phyloP scores from a whole-genome alignment of 2,797 vertebrate species.

The Graptemys geographica region DNA sequence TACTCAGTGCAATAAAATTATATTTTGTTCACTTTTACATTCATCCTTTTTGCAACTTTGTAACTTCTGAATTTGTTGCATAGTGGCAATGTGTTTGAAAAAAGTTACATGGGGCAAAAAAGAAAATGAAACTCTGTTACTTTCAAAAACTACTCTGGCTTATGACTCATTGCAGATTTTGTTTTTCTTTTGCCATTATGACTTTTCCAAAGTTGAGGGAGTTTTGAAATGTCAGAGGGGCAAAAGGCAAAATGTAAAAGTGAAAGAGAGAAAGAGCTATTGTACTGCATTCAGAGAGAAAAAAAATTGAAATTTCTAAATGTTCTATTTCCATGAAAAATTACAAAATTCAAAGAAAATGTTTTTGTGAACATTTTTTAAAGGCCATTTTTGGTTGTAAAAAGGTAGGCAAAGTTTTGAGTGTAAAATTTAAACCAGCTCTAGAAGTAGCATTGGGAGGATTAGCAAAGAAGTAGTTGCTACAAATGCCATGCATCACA shows the following conservation, averaged over 20 bases:
- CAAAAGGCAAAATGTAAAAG: conserved; percentile 9
- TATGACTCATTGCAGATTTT: neutral
- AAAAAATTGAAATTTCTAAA: neutral
- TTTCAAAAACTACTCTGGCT: neutral
- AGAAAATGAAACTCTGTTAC: neutral
- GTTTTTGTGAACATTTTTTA: neutral
- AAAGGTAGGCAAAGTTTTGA: neutral
- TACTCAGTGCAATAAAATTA: conserved; percentile 22
- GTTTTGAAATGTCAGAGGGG: too few species aligned
- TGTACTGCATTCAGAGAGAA: neutral
- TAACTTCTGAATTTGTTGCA: neutral
- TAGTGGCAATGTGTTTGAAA: too few species aligned
- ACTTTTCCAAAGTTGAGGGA: too few species aligned
- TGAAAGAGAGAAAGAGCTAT: neutral
- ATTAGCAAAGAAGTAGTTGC: neutral
- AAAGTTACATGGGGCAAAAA: too few species aligned
- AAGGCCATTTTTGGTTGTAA: neutral
- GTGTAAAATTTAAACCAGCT: neutral
- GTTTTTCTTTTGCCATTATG: neutral
- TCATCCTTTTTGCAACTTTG: neutral
- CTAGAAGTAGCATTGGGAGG: neutral
- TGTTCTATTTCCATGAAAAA: neutral
- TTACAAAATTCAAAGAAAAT: rapidly evolving
- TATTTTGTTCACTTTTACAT: conserved; percentile 36
- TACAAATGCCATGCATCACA: neutral